A percentile compares a stretch with the other conserved stretches of the same genome.
These are phyloP conservation scores for Urechis unicinctus DNA, from an alignment of 2,888 invertebrate genomes.

Conservation along the genomic window DNA sequence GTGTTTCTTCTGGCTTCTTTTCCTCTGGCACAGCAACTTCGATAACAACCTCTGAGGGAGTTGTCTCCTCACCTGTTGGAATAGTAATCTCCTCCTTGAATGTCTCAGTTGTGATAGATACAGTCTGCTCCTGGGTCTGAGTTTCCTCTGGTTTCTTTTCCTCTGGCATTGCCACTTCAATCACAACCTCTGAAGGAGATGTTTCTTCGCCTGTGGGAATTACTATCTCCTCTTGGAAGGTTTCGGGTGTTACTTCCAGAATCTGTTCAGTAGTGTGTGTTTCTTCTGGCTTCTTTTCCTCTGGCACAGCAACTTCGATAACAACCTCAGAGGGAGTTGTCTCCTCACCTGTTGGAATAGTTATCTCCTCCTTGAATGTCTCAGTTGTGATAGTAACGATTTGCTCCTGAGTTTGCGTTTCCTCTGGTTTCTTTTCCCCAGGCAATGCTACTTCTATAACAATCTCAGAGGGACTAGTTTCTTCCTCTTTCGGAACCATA, in stretches of 20 bases:
- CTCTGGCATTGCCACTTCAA: no score
- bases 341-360: conserved; percentile 2
- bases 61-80: neutral
- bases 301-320: neutral
- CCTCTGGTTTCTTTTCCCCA: no score
- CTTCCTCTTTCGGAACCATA: conserved; percentile 8
- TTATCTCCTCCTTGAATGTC: neutral
- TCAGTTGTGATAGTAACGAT: no score
- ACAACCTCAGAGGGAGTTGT: conserved; percentile 1
- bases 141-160: no score
- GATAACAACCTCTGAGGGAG: neutral
- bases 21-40: no score
- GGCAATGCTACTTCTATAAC: conserved; percentile 1
- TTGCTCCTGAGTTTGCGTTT: no score
- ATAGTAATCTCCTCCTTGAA: conserved; percentile 2
- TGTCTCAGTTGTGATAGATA: no score
- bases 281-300: conserved; percentile 5
- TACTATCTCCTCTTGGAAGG: conserved; percentile 1
- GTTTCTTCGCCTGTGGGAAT: conserved; percentile 11
- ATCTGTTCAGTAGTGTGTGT: conserved; percentile 6
- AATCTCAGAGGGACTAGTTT: conserved; percentile 7
- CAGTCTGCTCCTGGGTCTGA: no score
- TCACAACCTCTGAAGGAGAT: conserved; percentile 3
- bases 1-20: no score
- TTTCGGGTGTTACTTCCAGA: conserved; percentile 7